Evolutionary conservation across 2,797 vertebrate species (phyloP), one percentile per base, ranked within the genome.

Genomic region (Cuniculus paca): DNA sequence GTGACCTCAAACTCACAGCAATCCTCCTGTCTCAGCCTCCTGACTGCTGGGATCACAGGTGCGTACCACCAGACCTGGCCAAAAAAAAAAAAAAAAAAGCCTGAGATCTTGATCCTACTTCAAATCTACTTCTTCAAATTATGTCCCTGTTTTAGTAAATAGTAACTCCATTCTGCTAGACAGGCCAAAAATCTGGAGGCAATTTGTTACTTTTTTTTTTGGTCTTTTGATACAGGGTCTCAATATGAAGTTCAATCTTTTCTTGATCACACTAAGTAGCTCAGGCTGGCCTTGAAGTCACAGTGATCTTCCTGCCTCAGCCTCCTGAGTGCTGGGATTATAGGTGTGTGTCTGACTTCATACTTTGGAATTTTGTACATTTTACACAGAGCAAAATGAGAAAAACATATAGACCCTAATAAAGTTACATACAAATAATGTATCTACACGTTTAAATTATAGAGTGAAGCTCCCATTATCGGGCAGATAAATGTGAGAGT

Each of bases 151-250:
- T 83, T 70, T 31, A 54, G 65, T 61, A 94, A 84, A 91, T 39
- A 87, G 14, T 63, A 94, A 52, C 48, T 91, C 45, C 80, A n/a
- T 95, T 86, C 77, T 72, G 77, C 58, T 75, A 77, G 74, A 61
- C 11, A 60, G 60, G 26, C 42, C 26, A 34, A 80, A 93, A 68
- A 70, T 3, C 48, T 91, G 24, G 88, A 84, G 34, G n/a, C 50
- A 52, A 80, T 65, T 65, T 63, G 28, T 60, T 11, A 28, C 26
- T 77, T 68, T 88, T 34, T 36, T 68, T 36, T 68, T 68, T 36
- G 4, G 42, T n/a, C 50, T 52, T 70, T 86, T 86, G 81, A 84
- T 39, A 61, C 16, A 45, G 14, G 26, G 6, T 60, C 80, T 82
- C 39, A 20, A 39, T 82, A 58, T 31, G 17, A 6, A 79, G 50